Base-by-base conservation (phyloP, 2,888 invertebrate species). In the Hirtodrosophila confusa region DNA sequence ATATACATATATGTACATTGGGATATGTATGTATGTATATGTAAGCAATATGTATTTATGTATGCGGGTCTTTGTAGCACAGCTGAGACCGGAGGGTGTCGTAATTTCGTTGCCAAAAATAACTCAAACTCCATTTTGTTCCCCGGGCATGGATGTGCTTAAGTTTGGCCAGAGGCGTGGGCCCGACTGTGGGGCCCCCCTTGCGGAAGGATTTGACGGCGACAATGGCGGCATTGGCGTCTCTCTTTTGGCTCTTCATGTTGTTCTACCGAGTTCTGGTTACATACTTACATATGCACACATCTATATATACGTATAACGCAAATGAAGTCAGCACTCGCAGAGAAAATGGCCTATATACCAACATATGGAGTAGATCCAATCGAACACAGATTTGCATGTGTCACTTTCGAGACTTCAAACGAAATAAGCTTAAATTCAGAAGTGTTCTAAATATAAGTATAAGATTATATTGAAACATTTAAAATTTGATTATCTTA, bases 121-220 rank as follows among this genome's bases (percentile, higher is more conserved):
- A 82, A 75, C 89, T 65, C 87, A 89, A 78, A 88, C 88, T 88
- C 78, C 83, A 88, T 86, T 85, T 88, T 86, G 72, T 67, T 12
- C 5, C 5, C 35, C 23, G 51, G 44, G 24, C 37, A 24, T 31
- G 44, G 33, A 7, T 45, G 33, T 29, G n/a, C 45, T 48, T 47
- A 10, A 41, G 8, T 17, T 9, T 23, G 29, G n/a, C 8, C 43
- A 6, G 48, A 23, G 55, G n/a, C 35, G 11, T 51, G 54, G 33
- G 37, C 44, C 24, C 29, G 12, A 10, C 27, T 48, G 37, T 7
- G 8, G 4, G 29, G 11, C 3, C 24, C 33, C 39, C 36, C 51
- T 41, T 40, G 4, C 23, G 29, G 8, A 29, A 44, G 54, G 12
- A 48, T 39, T 63, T 56, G 27, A 2, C 29, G 45, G 40, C 56